phyloP scores from a whole-genome alignment of 2,113 vertebrate species.

The Xyrauchen texanus region DNA sequence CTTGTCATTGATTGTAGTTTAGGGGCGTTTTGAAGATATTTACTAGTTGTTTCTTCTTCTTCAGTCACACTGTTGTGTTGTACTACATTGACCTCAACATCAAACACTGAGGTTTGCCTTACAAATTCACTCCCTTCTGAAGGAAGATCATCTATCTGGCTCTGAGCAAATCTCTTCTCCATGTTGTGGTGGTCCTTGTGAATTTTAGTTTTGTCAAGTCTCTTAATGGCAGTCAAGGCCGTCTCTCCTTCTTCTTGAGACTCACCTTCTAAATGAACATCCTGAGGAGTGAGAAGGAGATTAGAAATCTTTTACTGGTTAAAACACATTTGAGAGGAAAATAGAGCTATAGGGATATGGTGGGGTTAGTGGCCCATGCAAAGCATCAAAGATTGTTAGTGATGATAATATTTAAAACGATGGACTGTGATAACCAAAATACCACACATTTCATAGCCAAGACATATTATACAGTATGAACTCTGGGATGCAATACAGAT shows the following conservation, averaged over 20 bases:
- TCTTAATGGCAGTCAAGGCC: conserved; percentile 15
- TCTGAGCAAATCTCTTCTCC: conserved; percentile 47
- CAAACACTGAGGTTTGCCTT: conserved; percentile 42
- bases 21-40: conserved; percentile 29
- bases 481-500: too few species aligned
- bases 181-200: conserved; percentile 63
- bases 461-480: neutral
- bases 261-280: conserved; percentile 32
- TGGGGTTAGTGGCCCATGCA: conserved; percentile 35
- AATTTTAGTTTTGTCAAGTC: conserved; percentile 56
- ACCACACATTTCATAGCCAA: neutral
- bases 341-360: neutral
- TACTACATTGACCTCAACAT: conserved; percentile 61
- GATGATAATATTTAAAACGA: conserved; percentile 6
- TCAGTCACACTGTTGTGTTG: conserved; percentile 17
- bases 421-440: conserved; percentile 11
- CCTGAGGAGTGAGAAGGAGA: conserved; percentile 30
- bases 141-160: conserved; percentile 9
- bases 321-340: too few species aligned
- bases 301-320: neutral
- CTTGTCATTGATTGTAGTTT: conserved; percentile 58
- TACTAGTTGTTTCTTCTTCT: too few species aligned
- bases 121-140: neutral
- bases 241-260: neutral
- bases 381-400: neutral